Conservation (phyloP, 2,797 vertebrate species). For the Gymnoscopelus braueri region DNA sequence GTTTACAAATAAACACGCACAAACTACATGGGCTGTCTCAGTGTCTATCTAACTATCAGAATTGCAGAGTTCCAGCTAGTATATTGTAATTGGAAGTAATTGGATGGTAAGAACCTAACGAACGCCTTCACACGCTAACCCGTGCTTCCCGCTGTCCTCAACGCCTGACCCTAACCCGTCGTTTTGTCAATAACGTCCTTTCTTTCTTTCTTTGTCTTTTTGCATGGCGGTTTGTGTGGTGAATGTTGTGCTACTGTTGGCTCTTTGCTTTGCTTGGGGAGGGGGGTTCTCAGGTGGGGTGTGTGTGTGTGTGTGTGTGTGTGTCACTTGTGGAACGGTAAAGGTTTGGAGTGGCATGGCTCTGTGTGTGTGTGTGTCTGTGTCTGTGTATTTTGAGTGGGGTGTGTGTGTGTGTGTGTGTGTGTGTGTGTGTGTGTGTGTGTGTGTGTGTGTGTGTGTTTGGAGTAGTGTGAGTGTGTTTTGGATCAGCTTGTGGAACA, state of each 20-base stretch:
- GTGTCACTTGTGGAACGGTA: background rate
- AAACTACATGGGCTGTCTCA: slow-evolving; percentile 39
- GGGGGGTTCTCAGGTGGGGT: background rate
- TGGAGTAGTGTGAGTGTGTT: background rate
- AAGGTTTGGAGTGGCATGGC: slow-evolving; percentile 9
- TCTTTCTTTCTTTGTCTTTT: slow-evolving; percentile 27
- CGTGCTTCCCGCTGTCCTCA: background rate
- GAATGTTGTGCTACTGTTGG: slow-evolving; percentile 9
- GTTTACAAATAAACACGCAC: slow-evolving; percentile 54
- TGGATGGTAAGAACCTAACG: slow-evolving; percentile 71
- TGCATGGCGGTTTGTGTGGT: slow-evolving; percentile 63
- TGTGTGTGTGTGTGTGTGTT: background rate
- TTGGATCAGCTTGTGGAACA: background rate
- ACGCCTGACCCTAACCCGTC: background rate
- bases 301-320: background rate
- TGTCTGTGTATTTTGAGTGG: background rate
- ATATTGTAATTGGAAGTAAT: slow-evolving; percentile 67
- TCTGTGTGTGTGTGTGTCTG: background rate
- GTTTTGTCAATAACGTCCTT: background rate
- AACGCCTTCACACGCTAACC: slow-evolving; percentile 27
- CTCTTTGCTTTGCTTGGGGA: slow-evolving; percentile 8
- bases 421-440: background rate
- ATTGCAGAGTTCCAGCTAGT: slow-evolving; percentile 53
- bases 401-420: background rate
- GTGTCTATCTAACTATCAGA: slow-evolving; percentile 53